Evolutionary conservation across 2,797 vertebrate species (phyloP), one percentile per base, ranked within the genome.

Genomic region (Xyrichtys novacula): DNA sequence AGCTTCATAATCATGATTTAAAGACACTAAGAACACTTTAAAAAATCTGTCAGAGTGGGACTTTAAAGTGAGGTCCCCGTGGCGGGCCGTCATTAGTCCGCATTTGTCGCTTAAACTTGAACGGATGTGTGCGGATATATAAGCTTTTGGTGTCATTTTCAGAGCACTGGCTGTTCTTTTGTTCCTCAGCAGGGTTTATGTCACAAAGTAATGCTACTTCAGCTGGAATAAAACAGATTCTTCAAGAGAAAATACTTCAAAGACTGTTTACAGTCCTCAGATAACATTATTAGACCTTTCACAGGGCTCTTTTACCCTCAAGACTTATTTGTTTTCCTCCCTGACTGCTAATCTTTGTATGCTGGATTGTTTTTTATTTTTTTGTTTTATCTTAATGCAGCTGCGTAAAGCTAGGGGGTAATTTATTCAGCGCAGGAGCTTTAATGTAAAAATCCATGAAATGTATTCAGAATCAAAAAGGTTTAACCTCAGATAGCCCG

Each of bases 371-470:
- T 7, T 58, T 62, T 26, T 26, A n/a, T n/a, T n/a, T 49, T 7
- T 58, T 44, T 57, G 16, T 49, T 50, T 50, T 26, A 65, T 65
- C 43, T 47, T 26, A 55, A 23, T 9, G 40, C 48, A 50, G 12
- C 32, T 16, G 40, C 28, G 17, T n/a, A 8, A 26, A 2, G 38
- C 38, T 52, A n/a, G 23, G 19, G 26, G 63, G 42, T 58, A 11
- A 77, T 77, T 54, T 46, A 75, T 64, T 53, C 34, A 57, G 57
- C 43, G 12, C n/a, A n/a, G 16, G 1, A 34, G 26, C n/a, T 46
- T n/a, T 8, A 14, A 1, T 22, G 39, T 7, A 23, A 54, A 34
- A 58, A 59, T 50, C 38, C 28, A 65, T 55, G 29, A 47, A 47
- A 64, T 50, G 22, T 42, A 68, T 68, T 58, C 58, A 26, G 36